Conservation (phyloP, 1,140 invertebrate species). For the Lasioglossum baleicum region DNA sequence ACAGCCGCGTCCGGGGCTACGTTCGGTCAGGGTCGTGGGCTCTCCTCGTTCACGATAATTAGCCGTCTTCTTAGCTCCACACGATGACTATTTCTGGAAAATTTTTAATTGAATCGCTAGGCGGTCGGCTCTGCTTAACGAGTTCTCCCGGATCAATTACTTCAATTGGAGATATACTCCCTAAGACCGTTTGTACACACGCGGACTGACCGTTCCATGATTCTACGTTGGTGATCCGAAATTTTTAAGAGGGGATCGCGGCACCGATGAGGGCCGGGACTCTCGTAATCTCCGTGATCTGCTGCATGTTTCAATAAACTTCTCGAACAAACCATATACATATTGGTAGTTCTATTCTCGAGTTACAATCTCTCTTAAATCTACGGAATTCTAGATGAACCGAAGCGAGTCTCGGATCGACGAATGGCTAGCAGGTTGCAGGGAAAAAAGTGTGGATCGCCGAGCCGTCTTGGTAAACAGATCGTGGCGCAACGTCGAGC, state of each 20-base stretch:
- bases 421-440: not conserved
- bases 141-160: not conserved
- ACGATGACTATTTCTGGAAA: conserved; percentile 12
- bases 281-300: too few species aligned
- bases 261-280: too few species aligned
- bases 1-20: not conserved
- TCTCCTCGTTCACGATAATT: conserved; percentile 7
- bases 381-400: too few species aligned
- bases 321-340: too few species aligned
- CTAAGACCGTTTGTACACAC: not conserved
- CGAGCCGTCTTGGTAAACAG: not conserved
- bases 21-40: conserved; percentile 26
- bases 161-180: not conserved
- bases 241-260: too few species aligned
- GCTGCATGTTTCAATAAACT: too few species aligned
- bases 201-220: not conserved
- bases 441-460: not conserved
- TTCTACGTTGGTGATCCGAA: too few species aligned
- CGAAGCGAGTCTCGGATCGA: too few species aligned
- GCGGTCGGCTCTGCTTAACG: not conserved
- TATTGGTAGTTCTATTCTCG: too few species aligned
- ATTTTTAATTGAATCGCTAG: conserved; percentile 6
- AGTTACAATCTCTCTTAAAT: too few species aligned
- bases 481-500: not conserved
- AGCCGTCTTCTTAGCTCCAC: not conserved